A percentile compares a stretch with the other conserved stretches of the same genome.
Conservation (phyloP, 2,113 vertebrate species). For the Trematomus loennbergii region DNA sequence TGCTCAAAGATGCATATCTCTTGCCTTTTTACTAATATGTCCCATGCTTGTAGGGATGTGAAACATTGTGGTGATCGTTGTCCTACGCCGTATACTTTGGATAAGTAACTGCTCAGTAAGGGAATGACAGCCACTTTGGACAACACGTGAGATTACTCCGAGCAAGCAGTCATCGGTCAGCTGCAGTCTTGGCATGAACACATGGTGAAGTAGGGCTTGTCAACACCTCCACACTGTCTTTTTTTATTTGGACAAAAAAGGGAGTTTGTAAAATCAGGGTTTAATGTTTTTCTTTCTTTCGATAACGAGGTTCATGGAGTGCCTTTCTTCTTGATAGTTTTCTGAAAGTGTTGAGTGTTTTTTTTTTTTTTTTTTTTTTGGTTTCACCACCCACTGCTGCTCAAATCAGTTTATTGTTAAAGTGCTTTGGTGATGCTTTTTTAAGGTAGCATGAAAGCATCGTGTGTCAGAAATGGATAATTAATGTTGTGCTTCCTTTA, state of each 20-base stretch:
- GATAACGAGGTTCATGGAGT: slow-evolving; percentile 11
- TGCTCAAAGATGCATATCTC: neutral
- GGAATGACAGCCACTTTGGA: neutral
- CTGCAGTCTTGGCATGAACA: neutral
- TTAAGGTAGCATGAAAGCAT: neutral
- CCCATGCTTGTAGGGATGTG: neutral
- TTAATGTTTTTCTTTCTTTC: slow-evolving; percentile 16
- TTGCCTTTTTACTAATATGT: neutral
- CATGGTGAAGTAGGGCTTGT: neutral
- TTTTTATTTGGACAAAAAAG: slow-evolving; percentile 19
- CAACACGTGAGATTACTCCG: neutral
- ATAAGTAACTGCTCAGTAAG: neutral
- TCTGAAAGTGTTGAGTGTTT: neutral
- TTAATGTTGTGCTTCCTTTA: slow-evolving; percentile 14
- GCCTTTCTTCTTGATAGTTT: slow-evolving; percentile 25
- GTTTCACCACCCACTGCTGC: neutral
- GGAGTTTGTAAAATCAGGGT: no score
- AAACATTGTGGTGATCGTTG: neutral
- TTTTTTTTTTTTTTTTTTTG: neutral
- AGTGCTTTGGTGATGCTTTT: neutral
- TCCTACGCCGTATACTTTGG: neutral
- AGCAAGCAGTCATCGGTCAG: neutral
- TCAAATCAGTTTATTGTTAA: neutral
- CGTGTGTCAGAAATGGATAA: neutral
- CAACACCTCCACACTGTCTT: neutral